Evolutionary conservation across 2,113 vertebrate genomes (phyloP), one percentile per base, ranked within the genome.

Genomic region (Eleginops maclovinus): DNA sequence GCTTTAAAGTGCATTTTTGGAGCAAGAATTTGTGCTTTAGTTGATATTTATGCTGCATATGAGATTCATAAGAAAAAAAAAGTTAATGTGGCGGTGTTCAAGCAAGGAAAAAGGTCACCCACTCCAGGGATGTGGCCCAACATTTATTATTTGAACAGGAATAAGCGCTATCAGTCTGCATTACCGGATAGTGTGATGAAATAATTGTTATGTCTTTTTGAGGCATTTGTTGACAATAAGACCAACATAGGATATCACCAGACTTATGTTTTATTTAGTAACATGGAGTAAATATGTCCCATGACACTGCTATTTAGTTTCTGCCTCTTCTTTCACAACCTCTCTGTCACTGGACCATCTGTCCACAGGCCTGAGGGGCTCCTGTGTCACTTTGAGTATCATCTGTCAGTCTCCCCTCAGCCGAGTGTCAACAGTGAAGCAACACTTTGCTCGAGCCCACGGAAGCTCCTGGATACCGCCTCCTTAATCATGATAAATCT

Each of bases 361-460:
- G 77, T 86, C 44, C 70, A 14, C 82, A 68, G 62, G 79, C 81
- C 74, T 65, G 62, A 46, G 60, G 82, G 75, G 80, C 75, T 81
- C 62, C 61, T 50, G 24, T 81, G 54, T 81, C 71, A 54, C 31
- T 85, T 76, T 41, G 54, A 71, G 26, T 71, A 77, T 81, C 68
- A 76, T 73, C 72, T 55, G 61, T 81, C 82, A 61, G 58, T 74
- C 72, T 72, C 72, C 51, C 59, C 31, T 67, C 82, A 58, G 58
- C 55, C 51, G 28, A 65, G 54, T 64, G 44, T 31, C 64, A 61
- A 59, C 51, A 69, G 58, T 67, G 62, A 68, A 36, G 28, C 40
- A 41, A 21, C 72, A 26, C 67, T 64, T 36, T 28, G 15, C 16
- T 60, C 10, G 2, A 64, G 65, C 73, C 68, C 69, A 51, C 7